Base-by-base conservation (phyloP, 2,888 invertebrate species). In the Dasypolia templi region DNA sequence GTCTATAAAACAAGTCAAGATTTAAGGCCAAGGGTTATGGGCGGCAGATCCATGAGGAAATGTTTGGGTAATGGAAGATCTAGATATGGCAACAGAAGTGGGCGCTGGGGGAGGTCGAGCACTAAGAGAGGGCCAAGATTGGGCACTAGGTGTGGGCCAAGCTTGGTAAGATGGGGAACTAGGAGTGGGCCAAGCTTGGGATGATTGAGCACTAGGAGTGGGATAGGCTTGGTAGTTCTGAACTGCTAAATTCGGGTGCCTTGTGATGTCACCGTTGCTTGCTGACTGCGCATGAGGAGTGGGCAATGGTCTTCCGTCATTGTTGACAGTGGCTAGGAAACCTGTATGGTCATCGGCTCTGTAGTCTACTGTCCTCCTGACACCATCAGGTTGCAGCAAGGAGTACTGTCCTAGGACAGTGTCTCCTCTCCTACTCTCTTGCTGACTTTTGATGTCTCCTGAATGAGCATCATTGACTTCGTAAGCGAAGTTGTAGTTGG, bases 401-500 rank as follows among this genome's bases (percentile, higher is more conserved):
- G 96, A 95, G 88, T 97, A 97, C 79, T 96, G 96, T 46, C 97
- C 97, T 35, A 95, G 91, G 0, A 97, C 96, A 3, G 93, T 93
- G 72, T 96, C 96, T 1, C 96, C 97, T 80, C 93, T 91, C 58
- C 96, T 92, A 72, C 92, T 94, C 86, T 97, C 97, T 0, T 95
- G 94, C 81, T 97, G 97, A 82, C 92, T 96, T 83, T 97, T 97
- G 58, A 95, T 90, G 83, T 97, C 97, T 26, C 97, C 97, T 0
- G 97, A 96, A 42, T 94, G 90, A 5, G 91, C 91, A 77, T 97
- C 96, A 81, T 96, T 96, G 35, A 97, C 96, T 65, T 96, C 95
- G 81, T 97, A 97, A 5, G 96, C 95, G 83, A 96, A 97, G 84
- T 95, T 95, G 90, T 97, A 97, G 89, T 94, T 95, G 0, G 95